Base-by-base conservation (phyloP, 2,797 vertebrate species). In the Distichodus sexfasciatus region DNA sequence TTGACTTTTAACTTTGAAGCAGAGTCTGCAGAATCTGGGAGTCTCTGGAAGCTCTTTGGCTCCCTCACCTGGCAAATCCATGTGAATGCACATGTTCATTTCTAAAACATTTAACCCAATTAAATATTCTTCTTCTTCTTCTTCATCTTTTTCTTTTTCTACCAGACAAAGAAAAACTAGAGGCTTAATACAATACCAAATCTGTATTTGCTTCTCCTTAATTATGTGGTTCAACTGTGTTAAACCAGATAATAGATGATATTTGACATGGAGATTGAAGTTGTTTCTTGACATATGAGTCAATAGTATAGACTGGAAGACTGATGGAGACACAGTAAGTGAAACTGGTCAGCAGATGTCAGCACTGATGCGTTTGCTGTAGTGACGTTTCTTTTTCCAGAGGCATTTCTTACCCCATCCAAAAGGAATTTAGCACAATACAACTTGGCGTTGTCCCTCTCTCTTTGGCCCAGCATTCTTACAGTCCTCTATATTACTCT, bases 261-360 rank as follows among this genome's bases (percentile, higher is more conserved):
- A n/a, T n/a, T n/a, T n/a, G n/a, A n/a, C n/a, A n/a, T n/a, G n/a
- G n/a, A n/a, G n/a, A n/a, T n/a, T n/a, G n/a, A n/a, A n/a, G n/a
- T n/a, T n/a, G n/a, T n/a, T n/a, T n/a, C n/a, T n/a, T n/a, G n/a
- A n/a, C n/a, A n/a, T n/a, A n/a, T n/a, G n/a, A n/a, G n/a, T n/a
- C n/a, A n/a, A n/a, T n/a, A n/a, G n/a, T n/a, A n/a, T n/a, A n/a
- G n/a, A n/a, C n/a, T 31, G 7, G 23, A 15, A 28, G 3, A 11
- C 7, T 21, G 11, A 14, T 33, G 23, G 11, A 55, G 28, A 33
- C n/a, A 14, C 36, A 15, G 12, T 8, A 46, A 26, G 51, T 23
- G 12, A 29, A 14, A 53, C 29, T 36, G 12, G 24, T 53, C 43
- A 21, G 17, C 6, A 69, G 38, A 58, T 61, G 73, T 71, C 68